A percentile compares a stretch with the other conserved stretches of the same genome.
phyloP scores from a whole-genome alignment of 2,888 invertebrate species.

The Drosophila trichaetosa region DNA sequence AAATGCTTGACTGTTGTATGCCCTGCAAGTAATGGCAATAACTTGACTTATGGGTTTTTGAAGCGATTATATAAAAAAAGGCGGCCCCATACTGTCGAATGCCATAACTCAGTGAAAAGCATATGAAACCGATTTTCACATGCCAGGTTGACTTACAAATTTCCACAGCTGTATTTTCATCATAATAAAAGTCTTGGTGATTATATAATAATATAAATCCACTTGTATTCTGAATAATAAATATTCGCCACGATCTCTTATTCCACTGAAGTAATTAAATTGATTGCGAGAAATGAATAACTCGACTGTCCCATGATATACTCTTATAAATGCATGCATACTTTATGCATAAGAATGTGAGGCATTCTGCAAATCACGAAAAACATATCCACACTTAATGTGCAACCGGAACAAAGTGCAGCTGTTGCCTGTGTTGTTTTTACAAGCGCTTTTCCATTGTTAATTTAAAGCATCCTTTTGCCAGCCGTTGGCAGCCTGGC shows the following conservation, averaged over 20 bases:
- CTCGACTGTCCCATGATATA: background rate
- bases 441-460: slow-evolving; percentile 47
- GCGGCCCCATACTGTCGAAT: background rate
- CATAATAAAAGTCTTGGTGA: background rate
- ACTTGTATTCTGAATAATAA: background rate
- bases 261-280: background rate
- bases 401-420: slow-evolving; percentile 19
- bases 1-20: background rate
- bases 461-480: slow-evolving; percentile 66
- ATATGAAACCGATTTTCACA: background rate
- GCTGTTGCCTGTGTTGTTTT: slow-evolving; percentile 57
- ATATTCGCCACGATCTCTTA: background rate
- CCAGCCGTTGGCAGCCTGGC: slow-evolving; percentile 30
- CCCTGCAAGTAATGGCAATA: background rate
- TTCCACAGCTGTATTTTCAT: background rate
- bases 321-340: background rate
- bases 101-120: background rate
- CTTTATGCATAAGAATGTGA: background rate
- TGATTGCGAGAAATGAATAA: slow-evolving; percentile 1
- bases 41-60: background rate
- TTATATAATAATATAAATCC: background rate
- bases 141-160: background rate
- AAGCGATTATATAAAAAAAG: too few relatives aligned
- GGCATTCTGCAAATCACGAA: slow-evolving; percentile 25
- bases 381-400: slow-evolving; percentile 9